Conservation (phyloP, 2,797 vertebrate species). For the Corythornis leucogaster region DNA sequence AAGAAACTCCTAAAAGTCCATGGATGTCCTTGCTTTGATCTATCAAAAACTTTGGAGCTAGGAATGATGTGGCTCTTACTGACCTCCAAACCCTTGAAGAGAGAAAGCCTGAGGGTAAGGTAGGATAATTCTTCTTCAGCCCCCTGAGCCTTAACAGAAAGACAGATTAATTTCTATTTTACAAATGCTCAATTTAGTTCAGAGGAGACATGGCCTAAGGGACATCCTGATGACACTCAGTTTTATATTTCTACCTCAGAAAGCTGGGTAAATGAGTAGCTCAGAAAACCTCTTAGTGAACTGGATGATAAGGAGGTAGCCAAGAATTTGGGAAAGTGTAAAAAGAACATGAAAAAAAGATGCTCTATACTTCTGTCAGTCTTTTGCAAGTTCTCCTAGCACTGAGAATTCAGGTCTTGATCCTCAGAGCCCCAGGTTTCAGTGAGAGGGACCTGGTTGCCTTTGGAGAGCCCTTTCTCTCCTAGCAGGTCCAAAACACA, state of each 20-base stretch:
- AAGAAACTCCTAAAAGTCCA: neutral
- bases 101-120: neutral
- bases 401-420: neutral
- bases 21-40: neutral
- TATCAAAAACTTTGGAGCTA: neutral
- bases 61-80: neutral
- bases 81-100: neutral
- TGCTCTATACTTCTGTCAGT: neutral
- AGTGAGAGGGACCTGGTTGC: neutral
- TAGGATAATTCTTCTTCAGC: neutral
- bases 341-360: fast-evolving
- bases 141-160: neutral
- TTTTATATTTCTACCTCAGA: neutral
- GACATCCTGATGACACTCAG: neutral
- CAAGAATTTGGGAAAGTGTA: neutral
- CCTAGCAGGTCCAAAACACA: neutral
- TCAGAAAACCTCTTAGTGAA: neutral
- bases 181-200: neutral
- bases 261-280: neutral
- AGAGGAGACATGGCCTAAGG: neutral
- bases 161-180: neutral
- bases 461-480: neutral
- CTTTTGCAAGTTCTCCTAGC: neutral
- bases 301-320: neutral
- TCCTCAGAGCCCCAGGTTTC: neutral